These are phyloP conservation scores for Phortica variegata DNA, from an alignment of 1,140 invertebrate genomes.

Conservation along the genomic window DNA sequence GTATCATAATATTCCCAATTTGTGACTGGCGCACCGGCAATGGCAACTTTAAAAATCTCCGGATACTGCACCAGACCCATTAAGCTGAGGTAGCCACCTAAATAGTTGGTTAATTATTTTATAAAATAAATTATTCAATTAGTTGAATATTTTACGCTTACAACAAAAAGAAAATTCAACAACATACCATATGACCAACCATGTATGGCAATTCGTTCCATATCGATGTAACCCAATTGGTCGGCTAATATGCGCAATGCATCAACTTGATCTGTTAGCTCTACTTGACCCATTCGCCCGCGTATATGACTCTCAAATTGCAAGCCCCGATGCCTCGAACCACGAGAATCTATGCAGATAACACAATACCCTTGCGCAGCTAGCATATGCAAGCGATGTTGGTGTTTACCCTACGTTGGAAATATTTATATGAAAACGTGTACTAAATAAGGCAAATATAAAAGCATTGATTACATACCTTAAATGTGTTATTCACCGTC, in stretches of 20 bases:
- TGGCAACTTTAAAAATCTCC: constrained; percentile 83
- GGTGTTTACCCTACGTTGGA: constrained; percentile 73
- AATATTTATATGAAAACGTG: not conserved
- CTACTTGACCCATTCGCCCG: constrained; percentile 89
- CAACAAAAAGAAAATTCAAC: not conserved
- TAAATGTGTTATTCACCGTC: constrained; percentile 94
- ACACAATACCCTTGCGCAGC: constrained; percentile 96
- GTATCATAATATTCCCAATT: constrained; percentile 87
- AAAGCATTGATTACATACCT: constrained; percentile 61
- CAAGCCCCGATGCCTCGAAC: constrained; percentile 86
- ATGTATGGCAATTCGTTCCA: constrained; percentile 89
- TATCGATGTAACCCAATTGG: constrained; percentile 84
- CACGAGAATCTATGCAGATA: constrained; percentile 91
- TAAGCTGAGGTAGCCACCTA: constrained; percentile 78
- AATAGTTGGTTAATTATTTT: constrained; percentile 5
- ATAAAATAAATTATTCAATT: not conserved
- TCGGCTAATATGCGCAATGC: constrained; percentile 85
- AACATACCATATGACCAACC: constrained; percentile 94
- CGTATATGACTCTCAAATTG: constrained; percentile 89
- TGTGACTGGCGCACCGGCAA: constrained; percentile 96
- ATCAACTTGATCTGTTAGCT: constrained; percentile 95
- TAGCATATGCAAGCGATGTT: constrained; percentile 91
- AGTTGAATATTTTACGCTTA: not conserved
- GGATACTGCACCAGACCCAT: constrained; percentile 83
- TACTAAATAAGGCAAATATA: not conserved